Percentiles rank a stretch among this genome's conserved stretches.
Conservation (phyloP, 2,113 vertebrate species). For the Ammodytes dubius region DNA sequence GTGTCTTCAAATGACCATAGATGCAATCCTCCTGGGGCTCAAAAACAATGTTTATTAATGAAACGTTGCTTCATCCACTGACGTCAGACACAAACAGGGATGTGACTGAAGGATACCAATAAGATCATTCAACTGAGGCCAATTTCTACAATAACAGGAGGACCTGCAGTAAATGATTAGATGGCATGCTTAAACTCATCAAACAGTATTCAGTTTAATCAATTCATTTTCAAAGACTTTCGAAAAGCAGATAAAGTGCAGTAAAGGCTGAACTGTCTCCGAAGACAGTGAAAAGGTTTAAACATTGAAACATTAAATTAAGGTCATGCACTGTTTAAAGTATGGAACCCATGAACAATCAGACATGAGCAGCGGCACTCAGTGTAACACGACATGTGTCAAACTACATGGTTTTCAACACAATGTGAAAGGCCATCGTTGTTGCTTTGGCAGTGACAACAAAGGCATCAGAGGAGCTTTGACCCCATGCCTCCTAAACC, state of each 20-base stretch:
- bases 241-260: neutral
- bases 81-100: constrained; percentile 12
- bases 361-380: neutral
- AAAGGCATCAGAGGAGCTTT: constrained; percentile 59
- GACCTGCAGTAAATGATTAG: constrained; percentile 9
- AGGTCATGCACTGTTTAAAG: constrained; percentile 14
- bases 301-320: constrained; percentile 47
- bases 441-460: constrained; percentile 48
- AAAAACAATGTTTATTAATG: constrained; percentile 59
- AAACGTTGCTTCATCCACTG: constrained; percentile 28
- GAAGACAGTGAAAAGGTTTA: constrained; percentile 45
- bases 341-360: constrained; percentile 3
- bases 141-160: constrained; percentile 18
- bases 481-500: constrained; percentile 60
- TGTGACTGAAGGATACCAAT: constrained; percentile 18
- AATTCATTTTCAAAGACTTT: constrained; percentile 17
- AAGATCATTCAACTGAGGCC: neutral
- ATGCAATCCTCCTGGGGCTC: constrained; percentile 16
- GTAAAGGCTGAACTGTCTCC: constrained; percentile 14
- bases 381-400: neutral
- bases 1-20: constrained; percentile 45
- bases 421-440: constrained; percentile 41
- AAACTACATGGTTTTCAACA: constrained; percentile 10
- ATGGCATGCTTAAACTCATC: constrained; percentile 27
- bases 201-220: constrained; percentile 6